phyloP scores from a whole-genome alignment of 2,888 invertebrate species.

The Eutolmus rufibarbis region DNA sequence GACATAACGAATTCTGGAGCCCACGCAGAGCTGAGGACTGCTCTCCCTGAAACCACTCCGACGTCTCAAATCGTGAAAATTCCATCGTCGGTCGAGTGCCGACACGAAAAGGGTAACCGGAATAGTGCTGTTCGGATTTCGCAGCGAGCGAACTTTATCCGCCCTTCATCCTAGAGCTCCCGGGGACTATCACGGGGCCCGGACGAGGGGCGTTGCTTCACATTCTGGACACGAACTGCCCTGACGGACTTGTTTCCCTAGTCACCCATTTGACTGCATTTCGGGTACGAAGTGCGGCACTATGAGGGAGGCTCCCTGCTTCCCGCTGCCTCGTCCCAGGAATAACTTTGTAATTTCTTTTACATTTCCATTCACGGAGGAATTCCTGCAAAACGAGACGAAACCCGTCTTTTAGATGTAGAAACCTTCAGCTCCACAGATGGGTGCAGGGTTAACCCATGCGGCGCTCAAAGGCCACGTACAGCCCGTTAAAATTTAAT shows the following conservation, averaged over 20 bases:
- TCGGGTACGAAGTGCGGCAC: not conserved
- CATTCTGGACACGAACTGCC: constrained; percentile 27
- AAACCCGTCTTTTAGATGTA: not conserved
- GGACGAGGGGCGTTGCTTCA: not conserved
- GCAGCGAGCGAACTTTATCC: not conserved
- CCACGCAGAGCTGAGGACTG: not conserved
- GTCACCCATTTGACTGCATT: constrained; percentile 32
- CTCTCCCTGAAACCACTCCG: not conserved
- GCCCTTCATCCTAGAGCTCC: not conserved
- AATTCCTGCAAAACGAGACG: not conserved
- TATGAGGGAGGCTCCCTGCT: not conserved
- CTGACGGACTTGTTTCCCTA: constrained; percentile 33
- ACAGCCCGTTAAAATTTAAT: not conserved
- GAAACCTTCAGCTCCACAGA: not conserved
- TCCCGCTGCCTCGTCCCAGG: not conserved
- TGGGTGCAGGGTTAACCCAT: not conserved
- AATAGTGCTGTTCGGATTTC: constrained; percentile 35
- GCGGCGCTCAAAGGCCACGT: not conserved
- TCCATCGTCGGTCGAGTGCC: constrained; percentile 25
- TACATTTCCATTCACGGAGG: not conserved
- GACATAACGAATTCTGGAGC: not conserved
- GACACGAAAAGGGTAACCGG: constrained; percentile 40
- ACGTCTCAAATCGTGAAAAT: constrained; percentile 18
- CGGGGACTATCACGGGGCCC: not conserved
- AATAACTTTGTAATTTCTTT: not conserved